These are phyloP conservation scores for Pandemis corylana DNA, from an alignment of 2,888 invertebrate genomes.

Conservation along the genomic window DNA sequence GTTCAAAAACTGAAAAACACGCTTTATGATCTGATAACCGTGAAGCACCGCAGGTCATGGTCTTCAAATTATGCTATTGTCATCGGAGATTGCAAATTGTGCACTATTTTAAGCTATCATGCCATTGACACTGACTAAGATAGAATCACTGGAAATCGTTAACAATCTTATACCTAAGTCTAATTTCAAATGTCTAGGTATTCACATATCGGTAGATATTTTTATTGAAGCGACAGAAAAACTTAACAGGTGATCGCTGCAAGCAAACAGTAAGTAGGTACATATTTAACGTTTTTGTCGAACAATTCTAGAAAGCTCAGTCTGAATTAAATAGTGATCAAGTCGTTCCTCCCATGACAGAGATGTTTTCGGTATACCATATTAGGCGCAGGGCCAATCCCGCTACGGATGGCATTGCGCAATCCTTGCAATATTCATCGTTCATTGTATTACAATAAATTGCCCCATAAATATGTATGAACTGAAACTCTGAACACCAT, in stretches of 20 bases:
- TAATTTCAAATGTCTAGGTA: no score
- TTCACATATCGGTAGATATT: not conserved
- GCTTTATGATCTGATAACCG: not conserved
- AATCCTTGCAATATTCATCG: slow-evolving; percentile 73
- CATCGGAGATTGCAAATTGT: not conserved
- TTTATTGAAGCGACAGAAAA: not conserved
- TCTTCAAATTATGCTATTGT: not conserved
- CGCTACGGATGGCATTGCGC: slow-evolving; percentile 51
- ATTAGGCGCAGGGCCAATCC: slow-evolving; percentile 43
- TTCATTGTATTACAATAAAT: slow-evolving; percentile 78
- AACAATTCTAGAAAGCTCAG: slow-evolving; percentile 32
- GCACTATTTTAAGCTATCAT: not conserved
- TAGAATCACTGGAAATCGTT: not conserved
- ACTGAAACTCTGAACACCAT: slow-evolving; percentile 65
- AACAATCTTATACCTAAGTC: no score
- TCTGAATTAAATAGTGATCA: slow-evolving; percentile 32
- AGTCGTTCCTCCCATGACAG: slow-evolving; percentile 29
- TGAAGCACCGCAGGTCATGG: not conserved
- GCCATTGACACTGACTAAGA: not conserved
- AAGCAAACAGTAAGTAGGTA: not conserved
- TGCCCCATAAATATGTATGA: slow-evolving; percentile 79
- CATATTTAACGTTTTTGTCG: not conserved
- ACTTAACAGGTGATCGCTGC: not conserved
- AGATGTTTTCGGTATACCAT: slow-evolving; percentile 39
- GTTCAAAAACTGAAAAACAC: not conserved